These are phyloP conservation scores for Dasyurus viverrinus DNA, from an alignment of 2,113 vertebrate genomes.

Conservation along the genomic window DNA sequence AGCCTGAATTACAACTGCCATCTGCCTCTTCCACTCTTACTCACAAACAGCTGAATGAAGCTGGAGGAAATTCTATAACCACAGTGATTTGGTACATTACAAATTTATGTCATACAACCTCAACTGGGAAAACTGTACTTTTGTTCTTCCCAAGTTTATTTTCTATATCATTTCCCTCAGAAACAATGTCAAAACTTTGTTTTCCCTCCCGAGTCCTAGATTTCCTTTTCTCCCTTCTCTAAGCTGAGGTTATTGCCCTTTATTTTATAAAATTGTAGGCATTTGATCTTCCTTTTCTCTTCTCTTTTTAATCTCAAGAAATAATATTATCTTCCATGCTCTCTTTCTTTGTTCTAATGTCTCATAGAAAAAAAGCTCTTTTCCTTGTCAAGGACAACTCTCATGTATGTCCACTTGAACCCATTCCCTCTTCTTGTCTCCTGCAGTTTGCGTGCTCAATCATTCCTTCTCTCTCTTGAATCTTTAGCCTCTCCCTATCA, in stretches of 20 bases:
- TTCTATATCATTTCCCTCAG: background rate
- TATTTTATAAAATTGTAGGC: background rate
- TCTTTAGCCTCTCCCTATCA: background rate
- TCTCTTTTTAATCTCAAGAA: background rate
- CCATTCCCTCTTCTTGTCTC: background rate
- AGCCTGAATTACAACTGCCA: conserved; percentile 1
- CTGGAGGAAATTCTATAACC: background rate
- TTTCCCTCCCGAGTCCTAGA: background rate
- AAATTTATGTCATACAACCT: background rate
- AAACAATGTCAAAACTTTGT: background rate
- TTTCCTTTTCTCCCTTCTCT: background rate
- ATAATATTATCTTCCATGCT: background rate
- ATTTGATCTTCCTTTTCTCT: background rate
- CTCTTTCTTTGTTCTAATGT: background rate
- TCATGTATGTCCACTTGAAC: background rate
- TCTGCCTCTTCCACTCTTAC: background rate
- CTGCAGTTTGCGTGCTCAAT: background rate
- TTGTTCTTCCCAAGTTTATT: background rate
- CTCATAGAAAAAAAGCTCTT: background rate
- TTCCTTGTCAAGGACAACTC: background rate
- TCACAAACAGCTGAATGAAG: background rate
- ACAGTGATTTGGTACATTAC: background rate
- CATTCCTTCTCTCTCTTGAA: background rate
- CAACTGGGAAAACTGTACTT: background rate
- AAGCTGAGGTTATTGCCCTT: background rate